Percentiles rank a stretch among this genome's conserved stretches.
Evolutionary conservation across 1,140 invertebrate species (phyloP).

Genomic region (Drosophila setifemur): DNA sequence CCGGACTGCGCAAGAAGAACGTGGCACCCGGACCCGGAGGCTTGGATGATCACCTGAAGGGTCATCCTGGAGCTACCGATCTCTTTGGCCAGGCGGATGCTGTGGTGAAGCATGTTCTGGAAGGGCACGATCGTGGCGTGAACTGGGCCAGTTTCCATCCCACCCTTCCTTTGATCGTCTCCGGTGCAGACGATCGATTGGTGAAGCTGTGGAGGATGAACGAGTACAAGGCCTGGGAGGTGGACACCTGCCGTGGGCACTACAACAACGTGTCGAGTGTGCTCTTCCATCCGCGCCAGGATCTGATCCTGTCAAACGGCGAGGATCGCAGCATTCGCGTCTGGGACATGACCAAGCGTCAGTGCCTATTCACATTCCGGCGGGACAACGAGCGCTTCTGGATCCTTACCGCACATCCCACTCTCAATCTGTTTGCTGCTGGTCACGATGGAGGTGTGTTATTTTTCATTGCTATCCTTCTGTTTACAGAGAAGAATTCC

Average conservation of each 20-base stretch:
- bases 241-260: constrained; percentile 99
- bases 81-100: constrained; percentile 98
- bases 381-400: constrained; percentile 98
- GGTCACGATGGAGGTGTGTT: constrained; percentile 97
- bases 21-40: constrained; percentile 96
- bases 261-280: constrained; percentile 99
- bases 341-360: constrained; percentile 99
- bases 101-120: constrained; percentile 98
- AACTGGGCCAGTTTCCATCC: constrained; percentile 99
- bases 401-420: constrained; percentile 96
- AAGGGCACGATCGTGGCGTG: constrained; percentile 98
- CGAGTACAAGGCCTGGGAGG: constrained; percentile 99
- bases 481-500: too few species aligned
- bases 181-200: constrained; percentile 98
- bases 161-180: constrained; percentile 96
- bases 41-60: constrained; percentile 93
- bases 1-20: constrained; percentile 97
- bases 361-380: constrained; percentile 97
- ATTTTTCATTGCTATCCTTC: background rate
- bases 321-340: constrained; percentile 99
- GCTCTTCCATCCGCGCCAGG: constrained; percentile 98
- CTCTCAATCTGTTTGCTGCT: constrained; percentile 93
- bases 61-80: constrained; percentile 94
- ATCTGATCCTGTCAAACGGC: constrained; percentile 97
- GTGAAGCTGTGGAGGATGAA: constrained; percentile 99